A percentile compares a stretch with the other conserved stretches of the same genome.
Conservation (phyloP, 2,113 vertebrate genomes). For the Notechis scutatus region DNA sequence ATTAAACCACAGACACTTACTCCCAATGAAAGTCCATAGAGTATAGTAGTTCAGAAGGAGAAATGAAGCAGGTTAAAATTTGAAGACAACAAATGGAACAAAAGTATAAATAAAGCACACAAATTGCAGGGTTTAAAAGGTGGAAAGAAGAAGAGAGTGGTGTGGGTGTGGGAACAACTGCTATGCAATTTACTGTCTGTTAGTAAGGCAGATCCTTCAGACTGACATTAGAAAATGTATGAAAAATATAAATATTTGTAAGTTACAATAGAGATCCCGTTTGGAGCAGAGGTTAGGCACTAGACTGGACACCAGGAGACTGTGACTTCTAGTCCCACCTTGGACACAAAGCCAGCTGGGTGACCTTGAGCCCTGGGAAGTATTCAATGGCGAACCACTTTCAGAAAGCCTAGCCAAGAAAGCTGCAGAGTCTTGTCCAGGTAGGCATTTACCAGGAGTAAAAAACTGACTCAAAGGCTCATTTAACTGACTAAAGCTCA, state of each 20-base stretch:
- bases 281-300: background rate
- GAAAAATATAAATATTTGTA: background rate
- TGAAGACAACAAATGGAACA: background rate
- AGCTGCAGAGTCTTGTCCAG: background rate
- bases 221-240: background rate
- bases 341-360: background rate
- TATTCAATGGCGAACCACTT: background rate
- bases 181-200: background rate
- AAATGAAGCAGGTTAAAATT: background rate
- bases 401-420: background rate
- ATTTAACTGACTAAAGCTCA: background rate
- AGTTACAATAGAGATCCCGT: background rate
- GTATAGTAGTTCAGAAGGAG: background rate
- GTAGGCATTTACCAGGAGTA: background rate
- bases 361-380: background rate
- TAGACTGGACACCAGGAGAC: background rate
- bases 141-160: background rate
- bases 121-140: background rate
- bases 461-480: background rate
- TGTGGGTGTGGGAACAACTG: background rate
- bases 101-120: background rate
- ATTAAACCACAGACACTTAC: background rate
- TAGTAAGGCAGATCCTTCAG: background rate
- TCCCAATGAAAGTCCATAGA: background rate
- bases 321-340: background rate